These are phyloP conservation scores for Halictus rubicundus DNA, from an alignment of 1,140 invertebrate species.

Conservation along the genomic window DNA sequence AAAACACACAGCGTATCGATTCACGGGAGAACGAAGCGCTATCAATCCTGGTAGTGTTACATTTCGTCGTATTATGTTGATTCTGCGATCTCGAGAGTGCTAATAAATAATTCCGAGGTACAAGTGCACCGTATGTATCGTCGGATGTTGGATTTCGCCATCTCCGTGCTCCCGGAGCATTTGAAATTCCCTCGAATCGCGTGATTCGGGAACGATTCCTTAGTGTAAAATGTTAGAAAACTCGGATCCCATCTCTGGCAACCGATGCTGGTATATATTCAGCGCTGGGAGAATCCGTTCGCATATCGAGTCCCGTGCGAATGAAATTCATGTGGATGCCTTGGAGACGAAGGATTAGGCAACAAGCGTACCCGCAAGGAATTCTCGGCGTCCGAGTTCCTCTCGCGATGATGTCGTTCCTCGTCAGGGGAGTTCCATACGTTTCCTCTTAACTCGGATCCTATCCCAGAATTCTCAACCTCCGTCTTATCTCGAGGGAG, in stretches of 20 bases:
- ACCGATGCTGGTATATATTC: neutral
- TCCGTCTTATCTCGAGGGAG: slow-evolving; percentile 37
- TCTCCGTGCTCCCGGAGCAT: neutral
- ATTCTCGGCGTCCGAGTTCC: slow-evolving; percentile 25
- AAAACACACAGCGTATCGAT: neutral
- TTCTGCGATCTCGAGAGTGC: neutral
- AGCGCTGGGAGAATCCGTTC: neutral
- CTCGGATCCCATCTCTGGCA: neutral
- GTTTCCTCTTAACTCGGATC: slow-evolving; percentile 63
- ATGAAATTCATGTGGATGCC: slow-evolving; percentile 37
- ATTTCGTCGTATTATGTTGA: slow-evolving; percentile 3
- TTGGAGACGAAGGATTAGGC: slow-evolving; percentile 45
- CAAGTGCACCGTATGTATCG: neutral
- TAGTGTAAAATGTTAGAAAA: neutral
- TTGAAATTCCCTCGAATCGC: neutral
- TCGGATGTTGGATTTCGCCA: neutral
- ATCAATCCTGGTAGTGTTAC: neutral
- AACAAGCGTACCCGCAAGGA: slow-evolving; percentile 46
- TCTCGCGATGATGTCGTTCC: slow-evolving; percentile 18
- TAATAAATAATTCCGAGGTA: neutral
- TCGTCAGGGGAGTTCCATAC: slow-evolving; percentile 56
- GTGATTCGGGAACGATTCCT: neutral
- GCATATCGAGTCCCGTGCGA: slow-evolving; percentile 1
- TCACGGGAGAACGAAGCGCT: neutral
- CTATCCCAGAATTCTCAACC: slow-evolving; percentile 56